phyloP scores from a whole-genome alignment of 2,888 invertebrate genomes.

The Amblyjoppa proteus region DNA sequence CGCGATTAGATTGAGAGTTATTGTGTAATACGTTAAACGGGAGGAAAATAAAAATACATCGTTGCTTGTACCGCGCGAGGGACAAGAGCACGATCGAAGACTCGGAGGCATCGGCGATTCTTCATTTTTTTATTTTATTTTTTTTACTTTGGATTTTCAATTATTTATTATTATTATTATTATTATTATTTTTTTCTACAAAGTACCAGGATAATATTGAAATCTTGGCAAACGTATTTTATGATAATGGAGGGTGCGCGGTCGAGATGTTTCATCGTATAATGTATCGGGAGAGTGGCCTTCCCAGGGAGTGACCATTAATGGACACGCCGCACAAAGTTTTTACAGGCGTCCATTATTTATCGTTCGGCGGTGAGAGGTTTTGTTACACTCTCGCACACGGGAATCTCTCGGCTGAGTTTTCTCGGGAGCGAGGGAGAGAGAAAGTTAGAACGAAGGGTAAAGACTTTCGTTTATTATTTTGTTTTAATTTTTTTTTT shows the following conservation, averaged over 20 bases:
- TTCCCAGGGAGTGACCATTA: conserved; percentile 35
- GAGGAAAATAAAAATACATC: conserved; percentile 6
- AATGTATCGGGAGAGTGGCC: conserved; percentile 22
- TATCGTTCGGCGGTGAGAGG: conserved; percentile 42
- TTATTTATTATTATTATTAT: not conserved
- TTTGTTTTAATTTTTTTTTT: not conserved
- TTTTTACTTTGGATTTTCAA: not conserved
- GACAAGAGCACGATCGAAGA: conserved; percentile 17
- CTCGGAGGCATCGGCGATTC: not conserved
- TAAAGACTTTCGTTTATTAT: conserved; percentile 23
- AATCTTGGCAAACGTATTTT: conserved; percentile 43
- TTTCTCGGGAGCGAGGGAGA: not conserved
- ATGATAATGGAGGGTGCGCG: conserved; percentile 22
- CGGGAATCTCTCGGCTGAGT: not conserved
- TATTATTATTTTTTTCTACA: not conserved
- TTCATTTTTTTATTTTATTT: not conserved
- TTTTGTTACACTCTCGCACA: conserved; percentile 22
- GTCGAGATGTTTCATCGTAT: not conserved
- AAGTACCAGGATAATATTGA: conserved; percentile 46
- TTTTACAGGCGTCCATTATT: conserved; percentile 43
- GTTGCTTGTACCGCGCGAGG: not conserved
- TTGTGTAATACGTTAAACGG: conserved; percentile 10
- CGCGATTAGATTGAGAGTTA: conserved; percentile 17
- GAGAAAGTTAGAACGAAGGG: not conserved
- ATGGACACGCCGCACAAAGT: conserved; percentile 45